Base-by-base conservation (phyloP, 2,888 invertebrate species). In the Drosophila paranaensis region DNA sequence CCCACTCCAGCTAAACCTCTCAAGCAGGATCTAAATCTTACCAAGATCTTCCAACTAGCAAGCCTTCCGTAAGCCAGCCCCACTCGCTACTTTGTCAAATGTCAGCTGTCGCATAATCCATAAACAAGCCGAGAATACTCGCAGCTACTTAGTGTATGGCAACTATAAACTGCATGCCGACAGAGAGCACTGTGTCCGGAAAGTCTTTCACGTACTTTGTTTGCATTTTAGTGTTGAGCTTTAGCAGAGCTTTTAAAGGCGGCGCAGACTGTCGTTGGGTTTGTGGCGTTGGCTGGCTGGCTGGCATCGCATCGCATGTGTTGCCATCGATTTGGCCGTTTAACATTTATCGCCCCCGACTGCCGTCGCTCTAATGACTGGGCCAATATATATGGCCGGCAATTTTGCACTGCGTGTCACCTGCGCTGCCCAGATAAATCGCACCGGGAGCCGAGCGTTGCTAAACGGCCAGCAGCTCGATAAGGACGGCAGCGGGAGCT, bases 281-380 rank as follows among this genome's bases (percentile, higher is more conserved):
- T 35, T 35, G 35, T 37, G 37, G 13, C 42, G 37, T 13, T 39
- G 8, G 20, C 35, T n/a, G 37, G n/a, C 35, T 16, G 14, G 10
- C 20, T 11, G 4, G 20, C 11, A 6, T 42, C 16, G 43, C 43
- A 16, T 72, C 71, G 83, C 86, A 81, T 86, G 84, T 86, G 83
- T 83, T 77, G 79, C 84, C 86, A 88, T 86, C 85, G 88, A 86
- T 86, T 88, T 88, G 82, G 72, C 82, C 82, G 82, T 85, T 88
- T 79, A 86, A 85, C 86, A 85, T 86, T 85, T 88, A 88, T 86
- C 82, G 86, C 72, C 56, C 71, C 71, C 71, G 61, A 63, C 81
- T 69, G 65, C 72, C 58, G 57, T 45, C 30, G n/a, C 64, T 74
- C 72, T 77, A 78, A 78, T 81, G 76, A 76, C 79, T 71, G 76